Evolutionary conservation across 1,140 invertebrate genomes (phyloP), one percentile per base, ranked within the genome.

Genomic region (Trachymyrmex septentrionalis): DNA sequence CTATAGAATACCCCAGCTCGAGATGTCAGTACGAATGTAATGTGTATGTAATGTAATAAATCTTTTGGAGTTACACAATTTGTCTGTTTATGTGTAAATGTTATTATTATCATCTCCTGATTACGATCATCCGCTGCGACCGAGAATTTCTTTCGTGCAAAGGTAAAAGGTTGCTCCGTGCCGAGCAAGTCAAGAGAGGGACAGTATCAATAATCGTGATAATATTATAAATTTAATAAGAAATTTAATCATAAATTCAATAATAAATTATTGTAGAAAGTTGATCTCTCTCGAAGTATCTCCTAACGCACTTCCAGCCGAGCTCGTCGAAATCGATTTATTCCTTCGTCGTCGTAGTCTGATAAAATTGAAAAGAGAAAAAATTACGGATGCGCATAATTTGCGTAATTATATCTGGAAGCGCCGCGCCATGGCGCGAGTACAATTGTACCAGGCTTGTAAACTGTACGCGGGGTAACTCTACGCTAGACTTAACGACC

Each of bases 1-100:
- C 57, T 84, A 34, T 34, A 69, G 24, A 84, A 63, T 84, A 61
- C 16, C 55, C 44, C 48, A 14, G 19, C 19, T 30, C 50, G 14
- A 81, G 48, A 69, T 69, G 77, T 80, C 63, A 80, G 78, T 81
- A 82, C 67, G 69, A n/a, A 84, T 73, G 38, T 84, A 84, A 84
- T 14, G n/a, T 84, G 69, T 84, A 75, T 63, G 69, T 84, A 75
- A 84, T 84, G 59, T 81, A 71, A 81, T 81, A 71, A 81, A 84
- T 16, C 57, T 84, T 84, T 84, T 84, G 69, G 14, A 84, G 80
- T 84, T 84, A 84, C 55, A 30, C 53, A 27, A 48, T 71, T 21
- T 69, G 21, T 57, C 30, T 71, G 38, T 1, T 16, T 38, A n/a
- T 30, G 14, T 48, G 3, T 71, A 27, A 59, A 34, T 50, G n/a